Evolutionary conservation across 1,140 invertebrate genomes (phyloP).

Genomic region (Drosophila jambulina): DNA sequence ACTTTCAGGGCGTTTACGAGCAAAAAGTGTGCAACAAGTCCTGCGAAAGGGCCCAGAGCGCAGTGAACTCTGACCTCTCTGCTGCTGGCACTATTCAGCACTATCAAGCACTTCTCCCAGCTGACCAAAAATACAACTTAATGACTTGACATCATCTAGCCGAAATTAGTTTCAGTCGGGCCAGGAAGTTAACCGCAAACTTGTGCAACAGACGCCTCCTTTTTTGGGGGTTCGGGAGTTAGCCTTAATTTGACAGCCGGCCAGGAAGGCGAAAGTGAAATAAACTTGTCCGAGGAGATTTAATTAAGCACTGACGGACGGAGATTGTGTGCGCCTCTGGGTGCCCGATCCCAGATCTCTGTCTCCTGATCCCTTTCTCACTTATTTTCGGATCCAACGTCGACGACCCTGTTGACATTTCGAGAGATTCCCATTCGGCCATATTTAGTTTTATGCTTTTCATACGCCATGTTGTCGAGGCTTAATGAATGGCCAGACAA

Average conservation of each 20-base stretch:
- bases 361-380: constrained; percentile 25
- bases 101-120: constrained; percentile 20
- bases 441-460: constrained; percentile 59
- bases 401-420: constrained; percentile 59
- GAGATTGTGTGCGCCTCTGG: constrained; percentile 32
- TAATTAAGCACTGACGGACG: constrained; percentile 68
- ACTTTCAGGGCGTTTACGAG: constrained; percentile 15
- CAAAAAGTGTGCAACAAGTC: constrained; percentile 47
- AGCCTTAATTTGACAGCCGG: constrained; percentile 69
- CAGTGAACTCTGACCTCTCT: constrained; percentile 12
- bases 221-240: constrained; percentile 3
- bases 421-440: constrained; percentile 22
- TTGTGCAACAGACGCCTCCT: constrained; percentile 35
- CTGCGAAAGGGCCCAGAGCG: neutral
- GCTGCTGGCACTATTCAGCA: neutral
- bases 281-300: constrained; percentile 62
- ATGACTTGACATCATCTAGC: constrained; percentile 57
- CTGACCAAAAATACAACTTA: constrained; percentile 60
- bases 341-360: constrained; percentile 23
- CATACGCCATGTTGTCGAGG: constrained; percentile 26
- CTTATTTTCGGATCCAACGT: neutral
- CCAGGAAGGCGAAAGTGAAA: constrained; percentile 41
- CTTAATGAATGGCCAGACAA: constrained; percentile 69
- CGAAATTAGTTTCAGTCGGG: constrained; percentile 56
- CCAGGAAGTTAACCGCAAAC: constrained; percentile 24